Conservation (phyloP, 2,888 invertebrate genomes). For the Campaea margaritaria region DNA sequence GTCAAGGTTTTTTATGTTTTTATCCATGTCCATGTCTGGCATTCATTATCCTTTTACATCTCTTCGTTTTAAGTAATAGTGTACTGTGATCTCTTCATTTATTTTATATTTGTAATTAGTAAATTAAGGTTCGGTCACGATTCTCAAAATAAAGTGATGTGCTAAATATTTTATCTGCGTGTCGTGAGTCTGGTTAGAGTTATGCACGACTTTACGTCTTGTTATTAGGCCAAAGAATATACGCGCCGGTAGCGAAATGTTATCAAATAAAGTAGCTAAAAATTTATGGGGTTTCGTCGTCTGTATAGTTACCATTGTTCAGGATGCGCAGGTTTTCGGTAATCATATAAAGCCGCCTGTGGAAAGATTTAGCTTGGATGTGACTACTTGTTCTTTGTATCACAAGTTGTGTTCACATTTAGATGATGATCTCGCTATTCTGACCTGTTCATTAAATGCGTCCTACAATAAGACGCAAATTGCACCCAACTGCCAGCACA, state of each 20-base stretch:
- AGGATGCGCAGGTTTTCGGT: slow-evolving; percentile 57
- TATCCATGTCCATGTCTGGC: too few species aligned
- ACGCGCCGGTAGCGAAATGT: slow-evolving; percentile 65
- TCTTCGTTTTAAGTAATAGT: too few species aligned
- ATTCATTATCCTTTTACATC: too few species aligned
- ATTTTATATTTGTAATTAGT: too few species aligned
- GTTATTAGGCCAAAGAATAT: slow-evolving; percentile 22
- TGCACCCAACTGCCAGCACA: slow-evolving; percentile 70
- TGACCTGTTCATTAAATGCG: slow-evolving; percentile 72
- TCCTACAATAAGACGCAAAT: slow-evolving; percentile 74
- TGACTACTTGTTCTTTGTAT: slow-evolving; percentile 68
- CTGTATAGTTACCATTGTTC: slow-evolving; percentile 49
- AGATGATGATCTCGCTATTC: slow-evolving; percentile 70
- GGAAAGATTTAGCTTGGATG: slow-evolving; percentile 64
- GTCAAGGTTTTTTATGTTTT: too few species aligned
- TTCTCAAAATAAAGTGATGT: slow-evolving; percentile 4
- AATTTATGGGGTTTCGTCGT: slow-evolving; percentile 52
- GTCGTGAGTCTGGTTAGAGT: not conserved
- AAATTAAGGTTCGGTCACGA: not conserved
- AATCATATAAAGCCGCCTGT: slow-evolving; percentile 58
- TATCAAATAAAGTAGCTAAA: slow-evolving; percentile 53
- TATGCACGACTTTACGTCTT: slow-evolving; percentile 27
- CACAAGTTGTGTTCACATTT: slow-evolving; percentile 75
- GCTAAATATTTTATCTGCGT: slow-evolving; percentile 5
- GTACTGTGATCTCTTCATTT: too few species aligned